Conservation (phyloP, 2,797 vertebrate genomes). For the Acrocephalus scirpaceus region DNA sequence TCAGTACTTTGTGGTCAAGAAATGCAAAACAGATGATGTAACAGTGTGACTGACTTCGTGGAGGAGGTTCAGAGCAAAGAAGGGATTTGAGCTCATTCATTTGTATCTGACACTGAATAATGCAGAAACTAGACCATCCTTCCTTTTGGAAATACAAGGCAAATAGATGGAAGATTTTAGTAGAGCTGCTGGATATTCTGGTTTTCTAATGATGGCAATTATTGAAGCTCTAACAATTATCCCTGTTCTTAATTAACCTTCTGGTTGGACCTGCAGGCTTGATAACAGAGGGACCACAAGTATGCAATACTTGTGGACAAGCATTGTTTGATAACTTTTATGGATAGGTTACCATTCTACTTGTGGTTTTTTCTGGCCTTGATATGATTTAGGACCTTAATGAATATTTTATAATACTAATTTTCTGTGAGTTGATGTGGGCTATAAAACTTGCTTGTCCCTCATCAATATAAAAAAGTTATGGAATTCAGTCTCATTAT, state of each 20-base stretch:
- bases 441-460: background rate
- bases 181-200: background rate
- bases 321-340: background rate
- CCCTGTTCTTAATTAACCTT: background rate
- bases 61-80: background rate
- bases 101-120: background rate
- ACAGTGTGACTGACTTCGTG: background rate
- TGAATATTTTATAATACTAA: background rate
- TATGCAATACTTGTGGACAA: background rate
- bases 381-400: background rate
- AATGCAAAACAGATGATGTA: background rate
- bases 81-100: background rate
- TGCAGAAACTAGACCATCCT: background rate
- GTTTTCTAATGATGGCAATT: background rate
- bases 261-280: background rate
- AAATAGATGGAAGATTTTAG: background rate
- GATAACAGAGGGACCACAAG: background rate
- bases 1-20: background rate
- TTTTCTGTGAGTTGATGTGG: background rate
- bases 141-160: background rate
- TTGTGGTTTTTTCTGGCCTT: background rate
- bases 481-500: background rate
- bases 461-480: background rate
- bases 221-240: background rate
- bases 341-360: background rate